phyloP scores from a whole-genome alignment of 2,113 vertebrate species.

The Notothenia rossii region DNA sequence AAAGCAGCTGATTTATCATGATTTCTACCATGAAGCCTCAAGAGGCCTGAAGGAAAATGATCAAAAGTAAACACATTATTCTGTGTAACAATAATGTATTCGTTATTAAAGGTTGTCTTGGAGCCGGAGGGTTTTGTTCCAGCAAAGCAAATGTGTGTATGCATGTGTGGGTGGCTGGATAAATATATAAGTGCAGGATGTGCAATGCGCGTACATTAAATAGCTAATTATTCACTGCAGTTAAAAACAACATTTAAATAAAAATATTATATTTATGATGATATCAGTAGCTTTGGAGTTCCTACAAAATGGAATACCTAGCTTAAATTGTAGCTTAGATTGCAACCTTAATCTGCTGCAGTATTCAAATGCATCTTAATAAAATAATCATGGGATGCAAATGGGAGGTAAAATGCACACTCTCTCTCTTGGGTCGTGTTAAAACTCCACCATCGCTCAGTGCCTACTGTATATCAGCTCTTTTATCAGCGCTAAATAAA shows the following conservation, averaged over 20 bases:
- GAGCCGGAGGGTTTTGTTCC: slow-evolving; percentile 19
- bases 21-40: neutral
- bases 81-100: neutral
- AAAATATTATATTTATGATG: neutral
- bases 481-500: slow-evolving; percentile 8
- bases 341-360: slow-evolving; percentile 34
- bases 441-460: neutral
- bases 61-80: neutral
- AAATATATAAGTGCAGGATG: slow-evolving; percentile 1
- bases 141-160: neutral
- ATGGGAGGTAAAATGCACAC: slow-evolving; percentile 19
- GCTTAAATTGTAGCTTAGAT: neutral
- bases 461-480: neutral
- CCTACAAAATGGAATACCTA: too few relatives aligned
- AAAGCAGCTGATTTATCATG: neutral
- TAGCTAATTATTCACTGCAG: neutral
- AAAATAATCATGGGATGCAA: slow-evolving; percentile 33
- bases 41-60: neutral
- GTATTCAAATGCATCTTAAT: slow-evolving; percentile 31
- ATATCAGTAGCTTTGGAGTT: neutral
- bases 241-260: too few relatives aligned
- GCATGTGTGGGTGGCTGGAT: neutral
- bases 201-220: neutral
- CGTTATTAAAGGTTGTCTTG: slow-evolving; percentile 17
- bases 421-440: neutral